Conservation (phyloP, 2,888 invertebrate genomes). For the Halictus ligatus region DNA sequence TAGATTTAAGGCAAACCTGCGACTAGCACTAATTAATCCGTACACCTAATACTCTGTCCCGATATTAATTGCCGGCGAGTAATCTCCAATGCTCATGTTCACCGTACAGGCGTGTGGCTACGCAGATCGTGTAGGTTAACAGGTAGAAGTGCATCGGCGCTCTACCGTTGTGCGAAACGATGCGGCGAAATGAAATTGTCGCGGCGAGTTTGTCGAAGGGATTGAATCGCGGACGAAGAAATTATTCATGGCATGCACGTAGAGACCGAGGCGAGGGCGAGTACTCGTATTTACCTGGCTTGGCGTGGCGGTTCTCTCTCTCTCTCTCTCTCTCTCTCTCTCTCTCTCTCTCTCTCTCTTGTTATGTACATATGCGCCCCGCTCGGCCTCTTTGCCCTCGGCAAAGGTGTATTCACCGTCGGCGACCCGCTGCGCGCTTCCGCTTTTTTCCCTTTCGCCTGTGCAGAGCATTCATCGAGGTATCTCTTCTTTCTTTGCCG, state of each 20-base stretch:
- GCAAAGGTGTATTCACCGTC: conserved; percentile 19
- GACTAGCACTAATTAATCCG: not conserved
- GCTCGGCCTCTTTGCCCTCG: conserved; percentile 38
- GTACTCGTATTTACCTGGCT: conserved; percentile 10
- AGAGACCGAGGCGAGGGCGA: conserved; percentile 9
- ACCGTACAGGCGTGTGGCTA: not conserved
- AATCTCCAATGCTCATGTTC: too few relatives aligned
- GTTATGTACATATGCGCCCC: not conserved
- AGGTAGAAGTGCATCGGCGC: not conserved
- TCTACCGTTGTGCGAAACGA: not conserved
- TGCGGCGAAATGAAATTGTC: not conserved
- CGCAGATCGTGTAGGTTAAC: not conserved
- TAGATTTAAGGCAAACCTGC: not conserved
- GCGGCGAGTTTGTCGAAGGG: not conserved
- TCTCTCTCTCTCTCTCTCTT: not conserved
- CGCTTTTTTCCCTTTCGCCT: not conserved
- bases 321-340: conserved; percentile 18
- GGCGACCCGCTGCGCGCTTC: not conserved
- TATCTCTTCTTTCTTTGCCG: conserved; percentile 20
- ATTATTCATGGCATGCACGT: conserved; percentile 12
- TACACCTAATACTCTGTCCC: not conserved
- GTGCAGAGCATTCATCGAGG: conserved; percentile 15
- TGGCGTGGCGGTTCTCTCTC: conserved; percentile 10
- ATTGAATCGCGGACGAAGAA: conserved; percentile 5
- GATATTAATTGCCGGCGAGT: not conserved